Conservation (phyloP, 2,113 vertebrate genomes). For the Leucopsar rothschildi region DNA sequence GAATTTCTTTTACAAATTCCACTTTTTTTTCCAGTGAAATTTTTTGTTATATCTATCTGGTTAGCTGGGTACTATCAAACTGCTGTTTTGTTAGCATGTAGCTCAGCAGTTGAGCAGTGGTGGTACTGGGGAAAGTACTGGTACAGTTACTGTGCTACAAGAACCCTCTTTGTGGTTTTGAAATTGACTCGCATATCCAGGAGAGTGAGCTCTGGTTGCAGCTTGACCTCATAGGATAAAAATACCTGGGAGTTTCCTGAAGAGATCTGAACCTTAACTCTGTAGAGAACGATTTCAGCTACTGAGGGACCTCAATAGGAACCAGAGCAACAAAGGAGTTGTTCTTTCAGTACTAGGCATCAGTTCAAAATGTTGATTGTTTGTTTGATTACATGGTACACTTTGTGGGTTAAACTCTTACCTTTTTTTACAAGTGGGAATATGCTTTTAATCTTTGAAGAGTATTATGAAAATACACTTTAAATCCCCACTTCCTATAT, state of each 20-base stretch:
- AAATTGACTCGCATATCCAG: neutral
- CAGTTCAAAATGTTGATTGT: neutral
- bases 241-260: neutral
- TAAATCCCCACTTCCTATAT: neutral
- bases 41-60: neutral
- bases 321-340: neutral
- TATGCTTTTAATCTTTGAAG: neutral
- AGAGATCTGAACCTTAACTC: neutral
- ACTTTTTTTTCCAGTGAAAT: neutral
- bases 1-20: neutral
- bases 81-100: neutral
- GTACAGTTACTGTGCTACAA: neutral
- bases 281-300: neutral
- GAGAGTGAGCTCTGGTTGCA: neutral
- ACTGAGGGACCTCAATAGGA: neutral
- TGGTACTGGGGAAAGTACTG: neutral
- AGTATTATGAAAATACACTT: neutral
- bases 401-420: neutral
- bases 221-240: neutral
- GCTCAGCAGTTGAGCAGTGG: neutral
- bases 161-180: neutral
- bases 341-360: neutral
- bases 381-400: neutral
- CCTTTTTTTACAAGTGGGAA: neutral
- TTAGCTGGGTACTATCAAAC: neutral